Percentiles rank a stretch among this genome's conserved stretches.
These are phyloP conservation scores for Dastarcus helophoroides DNA, from an alignment of 2,888 invertebrate genomes.

Conservation along the genomic window DNA sequence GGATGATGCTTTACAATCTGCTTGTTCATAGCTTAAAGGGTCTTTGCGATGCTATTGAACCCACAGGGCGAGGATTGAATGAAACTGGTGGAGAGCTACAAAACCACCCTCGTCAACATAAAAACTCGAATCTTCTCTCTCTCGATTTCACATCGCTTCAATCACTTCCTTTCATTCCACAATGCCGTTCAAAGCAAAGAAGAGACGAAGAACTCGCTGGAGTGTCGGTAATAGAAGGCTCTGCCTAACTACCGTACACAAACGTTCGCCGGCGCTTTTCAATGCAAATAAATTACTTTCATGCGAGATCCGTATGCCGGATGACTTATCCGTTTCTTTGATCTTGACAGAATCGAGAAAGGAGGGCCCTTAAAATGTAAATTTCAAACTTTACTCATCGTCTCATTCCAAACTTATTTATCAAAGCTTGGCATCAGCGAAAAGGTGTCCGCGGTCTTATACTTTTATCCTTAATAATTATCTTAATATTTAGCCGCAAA, in stretches of 20 bases:
- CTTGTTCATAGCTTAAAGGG: constrained; percentile 18
- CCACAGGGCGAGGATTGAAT: constrained; percentile 18
- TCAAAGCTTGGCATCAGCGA: neutral
- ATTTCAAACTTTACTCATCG: constrained; percentile 6
- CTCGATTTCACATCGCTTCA: constrained; percentile 12
- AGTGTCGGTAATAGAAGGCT: constrained; percentile 21
- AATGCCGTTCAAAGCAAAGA: constrained; percentile 13
- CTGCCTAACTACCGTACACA: constrained; percentile 21
- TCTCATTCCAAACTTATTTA: constrained; percentile 3
- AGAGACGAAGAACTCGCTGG: constrained; percentile 15
- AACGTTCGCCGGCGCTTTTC: constrained; percentile 19
- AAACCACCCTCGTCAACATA: constrained; percentile 14
- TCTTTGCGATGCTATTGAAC: constrained; percentile 18
- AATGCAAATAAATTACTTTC: constrained; percentile 24
- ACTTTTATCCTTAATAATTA: too few relatives aligned
- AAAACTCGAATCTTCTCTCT: constrained; percentile 16
- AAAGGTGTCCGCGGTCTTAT: constrained; percentile 1
- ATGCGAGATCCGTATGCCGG: constrained; percentile 20
- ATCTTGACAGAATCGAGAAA: constrained; percentile 13
- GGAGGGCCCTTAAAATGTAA: constrained; percentile 14
- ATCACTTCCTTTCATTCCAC: constrained; percentile 10
- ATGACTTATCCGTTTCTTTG: constrained; percentile 23
- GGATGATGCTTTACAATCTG: constrained; percentile 16
- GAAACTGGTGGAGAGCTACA: constrained; percentile 15
- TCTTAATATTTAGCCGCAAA: too few relatives aligned